Percentiles rank a stretch among this genome's conserved stretches.
Evolutionary conservation across 2,888 invertebrate species (phyloP).

Genomic region (Scaptomyza parva): DNA sequence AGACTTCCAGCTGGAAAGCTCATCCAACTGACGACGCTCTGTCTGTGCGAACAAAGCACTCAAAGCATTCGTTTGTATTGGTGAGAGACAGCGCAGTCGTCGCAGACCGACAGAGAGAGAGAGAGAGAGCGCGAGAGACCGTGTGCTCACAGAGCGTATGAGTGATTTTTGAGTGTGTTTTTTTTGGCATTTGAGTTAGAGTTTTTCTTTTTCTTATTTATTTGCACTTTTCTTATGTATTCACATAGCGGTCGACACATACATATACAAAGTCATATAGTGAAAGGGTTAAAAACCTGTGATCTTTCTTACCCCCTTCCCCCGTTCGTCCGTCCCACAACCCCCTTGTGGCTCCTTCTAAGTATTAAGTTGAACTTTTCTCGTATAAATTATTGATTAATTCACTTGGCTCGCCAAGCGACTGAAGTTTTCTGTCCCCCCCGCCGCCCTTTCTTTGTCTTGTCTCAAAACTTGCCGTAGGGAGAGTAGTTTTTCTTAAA

Average conservation of each 20-base stretch:
- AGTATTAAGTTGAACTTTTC: conserved; percentile 54
- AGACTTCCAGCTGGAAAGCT: conserved; percentile 62
- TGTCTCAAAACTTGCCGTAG: conserved; percentile 13
- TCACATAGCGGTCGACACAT: conserved; percentile 47
- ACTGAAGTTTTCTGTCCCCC: conserved; percentile 26
- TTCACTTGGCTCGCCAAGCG: conserved; percentile 43
- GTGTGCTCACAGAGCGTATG: conserved; percentile 54
- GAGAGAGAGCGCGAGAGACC: conserved; percentile 10
- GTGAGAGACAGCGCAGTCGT: conserved; percentile 63
- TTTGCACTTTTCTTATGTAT: conserved; percentile 52
- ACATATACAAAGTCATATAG: conserved; percentile 64
- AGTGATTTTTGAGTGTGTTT: conserved; percentile 61
- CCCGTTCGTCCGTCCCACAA: background rate
- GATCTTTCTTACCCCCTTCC: conserved; percentile 53
- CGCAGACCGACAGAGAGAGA: conserved; percentile 8
- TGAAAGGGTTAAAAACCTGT: conserved; percentile 79
- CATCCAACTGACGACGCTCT: conserved; percentile 68
- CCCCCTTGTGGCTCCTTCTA: conserved; percentile 3
- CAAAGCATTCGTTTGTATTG: conserved; percentile 38
- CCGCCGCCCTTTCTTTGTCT: conserved; percentile 49
- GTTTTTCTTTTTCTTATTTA: conserved; percentile 43
- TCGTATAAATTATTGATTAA: conserved; percentile 73
- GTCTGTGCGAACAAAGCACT: conserved; percentile 65
- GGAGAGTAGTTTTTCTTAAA: conserved; percentile 36
- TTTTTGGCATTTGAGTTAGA: conserved; percentile 20